Evolutionary conservation across 1,140 invertebrate species (phyloP).

Genomic region (Cherax destructor): DNA sequence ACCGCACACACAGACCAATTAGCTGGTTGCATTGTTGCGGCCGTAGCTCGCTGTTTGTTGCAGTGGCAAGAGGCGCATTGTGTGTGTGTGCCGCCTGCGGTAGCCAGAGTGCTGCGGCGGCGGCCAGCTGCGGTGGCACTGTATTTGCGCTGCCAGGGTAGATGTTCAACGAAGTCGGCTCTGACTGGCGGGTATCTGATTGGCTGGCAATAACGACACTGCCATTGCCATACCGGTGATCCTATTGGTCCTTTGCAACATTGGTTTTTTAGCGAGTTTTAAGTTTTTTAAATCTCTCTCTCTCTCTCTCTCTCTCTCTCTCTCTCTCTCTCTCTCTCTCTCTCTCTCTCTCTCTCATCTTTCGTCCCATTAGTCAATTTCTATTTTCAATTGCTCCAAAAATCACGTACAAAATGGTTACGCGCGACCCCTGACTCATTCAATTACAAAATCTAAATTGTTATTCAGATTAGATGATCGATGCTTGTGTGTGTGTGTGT

Average conservation of each 20-base stretch:
- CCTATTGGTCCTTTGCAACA: constrained; percentile 24
- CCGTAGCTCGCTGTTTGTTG: not conserved
- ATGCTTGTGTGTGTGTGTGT: not conserved
- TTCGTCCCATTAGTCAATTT: constrained; percentile 28
- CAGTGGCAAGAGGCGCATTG: too few relatives aligned
- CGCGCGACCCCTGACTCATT: not conserved
- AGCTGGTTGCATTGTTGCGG: constrained; percentile 46
- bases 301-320: too few relatives aligned
- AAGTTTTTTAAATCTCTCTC: too few relatives aligned
- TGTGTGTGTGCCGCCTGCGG: too few relatives aligned
- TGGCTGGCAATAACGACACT: constrained; percentile 25
- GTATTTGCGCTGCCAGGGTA: too few relatives aligned
- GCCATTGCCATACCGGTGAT: not conserved
- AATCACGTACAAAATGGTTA: constrained; percentile 27
- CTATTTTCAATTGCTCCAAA: constrained; percentile 23
- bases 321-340: not conserved
- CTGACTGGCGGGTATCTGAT: not conserved
- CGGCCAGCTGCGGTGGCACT: too few relatives aligned
- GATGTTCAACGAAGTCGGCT: too few relatives aligned
- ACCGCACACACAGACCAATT: constrained; percentile 59
- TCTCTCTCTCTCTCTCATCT: not conserved
- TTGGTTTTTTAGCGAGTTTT: not conserved
- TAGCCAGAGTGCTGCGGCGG: too few relatives aligned
- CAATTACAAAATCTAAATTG: constrained; percentile 51
- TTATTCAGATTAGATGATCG: constrained; percentile 41